phyloP scores from a whole-genome alignment of 2,888 invertebrate genomes.

The Ferrisia virgata region DNA sequence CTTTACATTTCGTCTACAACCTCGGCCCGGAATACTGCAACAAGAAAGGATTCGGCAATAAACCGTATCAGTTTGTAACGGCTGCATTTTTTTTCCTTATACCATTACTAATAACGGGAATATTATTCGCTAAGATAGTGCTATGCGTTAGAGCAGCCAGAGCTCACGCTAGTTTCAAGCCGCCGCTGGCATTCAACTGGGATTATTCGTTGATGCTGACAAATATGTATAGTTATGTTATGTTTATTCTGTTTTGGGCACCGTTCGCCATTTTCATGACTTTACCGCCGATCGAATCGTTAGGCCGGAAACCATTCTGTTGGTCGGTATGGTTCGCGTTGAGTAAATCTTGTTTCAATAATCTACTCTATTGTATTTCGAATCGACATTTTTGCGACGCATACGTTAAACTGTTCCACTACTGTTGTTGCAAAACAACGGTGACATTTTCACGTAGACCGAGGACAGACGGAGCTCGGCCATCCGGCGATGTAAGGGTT shows the following conservation, averaged over 20 bases:
- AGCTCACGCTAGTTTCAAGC: conserved; percentile 61
- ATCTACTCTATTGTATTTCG: conserved; percentile 64
- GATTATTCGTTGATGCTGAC: conserved; percentile 63
- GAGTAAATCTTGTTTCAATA: conserved; percentile 66
- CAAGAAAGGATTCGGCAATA: conserved; percentile 55
- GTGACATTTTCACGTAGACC: conserved; percentile 65
- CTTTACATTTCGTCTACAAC: conserved; percentile 61
- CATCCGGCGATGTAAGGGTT: conserved; percentile 65
- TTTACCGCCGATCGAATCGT: conserved; percentile 57
- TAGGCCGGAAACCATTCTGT: conserved; percentile 61
- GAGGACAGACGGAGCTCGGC: conserved; percentile 56
- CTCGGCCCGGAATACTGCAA: conserved; percentile 69
- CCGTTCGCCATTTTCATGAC: conserved; percentile 65
- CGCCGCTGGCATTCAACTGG: conserved; percentile 62
- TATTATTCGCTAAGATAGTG: conserved; percentile 56
- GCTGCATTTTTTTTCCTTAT: conserved; percentile 61
- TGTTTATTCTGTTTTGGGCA: conserved; percentile 65
- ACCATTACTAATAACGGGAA: conserved; percentile 60
- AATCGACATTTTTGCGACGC: conserved; percentile 69
- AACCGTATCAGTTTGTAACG: conserved; percentile 60
- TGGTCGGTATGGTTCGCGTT: conserved; percentile 68
- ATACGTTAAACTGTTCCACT: conserved; percentile 71
- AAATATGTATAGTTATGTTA: conserved; percentile 64
- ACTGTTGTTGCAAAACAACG: conserved; percentile 76
- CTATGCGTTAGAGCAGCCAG: conserved; percentile 57